A percentile compares a stretch with the other conserved stretches of the same genome.
These are phyloP conservation scores for Coregonus sp. DNA, from an alignment of 2,797 vertebrate species.

Conservation along the genomic window DNA sequence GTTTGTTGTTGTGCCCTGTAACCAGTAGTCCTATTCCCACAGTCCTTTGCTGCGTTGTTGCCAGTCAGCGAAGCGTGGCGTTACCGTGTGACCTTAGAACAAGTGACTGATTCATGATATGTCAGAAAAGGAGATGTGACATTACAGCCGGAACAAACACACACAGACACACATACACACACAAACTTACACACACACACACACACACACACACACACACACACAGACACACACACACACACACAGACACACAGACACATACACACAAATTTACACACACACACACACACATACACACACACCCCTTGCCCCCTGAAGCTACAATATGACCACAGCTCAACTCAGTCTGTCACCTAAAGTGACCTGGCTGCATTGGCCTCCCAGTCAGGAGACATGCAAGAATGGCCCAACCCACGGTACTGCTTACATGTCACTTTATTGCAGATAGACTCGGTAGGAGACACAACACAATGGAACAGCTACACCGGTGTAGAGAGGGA, in stretches of 20 bases:
- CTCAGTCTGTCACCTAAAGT: background rate
- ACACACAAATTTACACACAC: no score
- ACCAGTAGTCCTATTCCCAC: constrained; percentile 28
- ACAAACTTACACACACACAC: background rate
- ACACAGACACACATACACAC: background rate
- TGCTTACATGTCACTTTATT: background rate
- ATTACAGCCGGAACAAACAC: background rate
- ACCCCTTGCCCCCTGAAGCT: background rate
- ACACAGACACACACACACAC: background rate
- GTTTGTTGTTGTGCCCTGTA: constrained; percentile 48
- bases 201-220: background rate
- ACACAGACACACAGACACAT: no score
- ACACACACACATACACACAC: background rate
- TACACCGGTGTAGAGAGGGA: background rate
- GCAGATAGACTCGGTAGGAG: background rate
- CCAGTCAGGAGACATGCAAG: background rate
- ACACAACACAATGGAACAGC: background rate
- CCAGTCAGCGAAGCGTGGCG: constrained; percentile 10
- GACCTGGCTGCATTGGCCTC: background rate
- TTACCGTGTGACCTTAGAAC: background rate
- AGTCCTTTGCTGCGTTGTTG: constrained; percentile 26
- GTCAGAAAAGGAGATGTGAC: background rate
- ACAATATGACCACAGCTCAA: background rate
- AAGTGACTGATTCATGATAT: background rate
- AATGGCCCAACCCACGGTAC: background rate